These are phyloP conservation scores for Phorcus lineatus DNA, from an alignment of 2,888 invertebrate genomes.

Conservation along the genomic window DNA sequence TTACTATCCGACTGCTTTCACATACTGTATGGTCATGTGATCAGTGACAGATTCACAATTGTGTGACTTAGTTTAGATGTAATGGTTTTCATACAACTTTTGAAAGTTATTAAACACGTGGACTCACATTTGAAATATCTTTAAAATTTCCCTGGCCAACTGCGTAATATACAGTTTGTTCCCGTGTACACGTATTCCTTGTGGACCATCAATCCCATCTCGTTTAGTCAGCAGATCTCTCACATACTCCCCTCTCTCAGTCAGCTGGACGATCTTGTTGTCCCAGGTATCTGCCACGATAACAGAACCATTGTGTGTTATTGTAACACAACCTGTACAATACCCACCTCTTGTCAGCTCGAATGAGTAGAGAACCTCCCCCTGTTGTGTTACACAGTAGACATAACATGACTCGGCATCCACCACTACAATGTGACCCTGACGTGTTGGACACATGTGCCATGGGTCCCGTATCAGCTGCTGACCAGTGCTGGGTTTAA, in stretches of 20 bases:
- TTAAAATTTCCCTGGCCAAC: too few species aligned
- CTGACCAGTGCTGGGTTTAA: not conserved
- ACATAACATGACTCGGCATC: not conserved
- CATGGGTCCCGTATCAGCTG: not conserved
- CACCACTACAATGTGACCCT: not conserved
- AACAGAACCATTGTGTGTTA: not conserved
- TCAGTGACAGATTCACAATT: too few species aligned
- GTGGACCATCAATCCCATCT: not conserved
- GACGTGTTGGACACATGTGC: not conserved
- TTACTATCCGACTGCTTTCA: too few species aligned
- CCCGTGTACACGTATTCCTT: too few species aligned
- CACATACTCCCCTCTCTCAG: not conserved
- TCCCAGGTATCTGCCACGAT: not conserved
- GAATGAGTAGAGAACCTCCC: not conserved
- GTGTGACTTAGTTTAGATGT: too few species aligned
- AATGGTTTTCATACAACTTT: too few species aligned
- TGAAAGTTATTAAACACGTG: too few species aligned
- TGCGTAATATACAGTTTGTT: too few species aligned
- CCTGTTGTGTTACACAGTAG: not conserved
- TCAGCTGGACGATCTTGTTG: not conserved
- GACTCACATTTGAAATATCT: too few species aligned
- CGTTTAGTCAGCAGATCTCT: not conserved
- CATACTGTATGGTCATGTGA: too few species aligned
- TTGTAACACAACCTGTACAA: not conserved
- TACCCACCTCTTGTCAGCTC: not conserved